Percentiles rank a stretch among this genome's conserved stretches.
These are phyloP conservation scores for Latrodectus geometricus DNA, from an alignment of 1,140 invertebrate species.

Conservation along the genomic window DNA sequence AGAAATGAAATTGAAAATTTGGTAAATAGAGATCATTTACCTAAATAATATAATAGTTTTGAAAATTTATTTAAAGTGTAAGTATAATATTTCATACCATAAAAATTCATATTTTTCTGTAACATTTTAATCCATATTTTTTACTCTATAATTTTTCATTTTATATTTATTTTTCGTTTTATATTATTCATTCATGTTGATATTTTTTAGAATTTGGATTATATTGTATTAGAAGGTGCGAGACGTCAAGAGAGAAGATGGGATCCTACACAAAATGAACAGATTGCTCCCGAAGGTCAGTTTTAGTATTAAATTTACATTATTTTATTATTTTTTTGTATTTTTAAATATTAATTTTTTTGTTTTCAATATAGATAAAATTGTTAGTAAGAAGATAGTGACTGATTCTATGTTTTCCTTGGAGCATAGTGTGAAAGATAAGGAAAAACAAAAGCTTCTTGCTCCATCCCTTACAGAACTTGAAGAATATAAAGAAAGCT, in stretches of 20 bases:
- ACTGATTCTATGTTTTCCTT: slow-evolving; percentile 96
- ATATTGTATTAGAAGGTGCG: slow-evolving; percentile 94
- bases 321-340: neutral
- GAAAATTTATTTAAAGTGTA: too few relatives aligned
- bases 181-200: too few relatives aligned
- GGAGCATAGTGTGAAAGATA: slow-evolving; percentile 89
- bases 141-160: neutral
- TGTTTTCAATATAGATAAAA: slow-evolving; percentile 79
- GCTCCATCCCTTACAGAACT: slow-evolving; percentile 80
- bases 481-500: slow-evolving; percentile 82
- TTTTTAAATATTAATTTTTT: neutral
- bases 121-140: neutral
- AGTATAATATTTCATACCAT: too few relatives aligned
- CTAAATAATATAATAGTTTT: too few relatives aligned
- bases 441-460: slow-evolving; percentile 77
- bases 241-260: slow-evolving; percentile 96
- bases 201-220: slow-evolving; percentile 91
- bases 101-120: too few relatives aligned
- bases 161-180: slow-evolving; percentile 4
- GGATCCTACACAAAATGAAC: slow-evolving; percentile 97
- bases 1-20: too few relatives aligned
- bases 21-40: too few relatives aligned
- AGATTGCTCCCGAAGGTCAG: slow-evolving; percentile 75
- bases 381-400: slow-evolving; percentile 85
- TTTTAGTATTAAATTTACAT: neutral